Evolutionary conservation across 2,113 vertebrate species (phyloP).

Genomic region (Protomyctophum bolini): DNA sequence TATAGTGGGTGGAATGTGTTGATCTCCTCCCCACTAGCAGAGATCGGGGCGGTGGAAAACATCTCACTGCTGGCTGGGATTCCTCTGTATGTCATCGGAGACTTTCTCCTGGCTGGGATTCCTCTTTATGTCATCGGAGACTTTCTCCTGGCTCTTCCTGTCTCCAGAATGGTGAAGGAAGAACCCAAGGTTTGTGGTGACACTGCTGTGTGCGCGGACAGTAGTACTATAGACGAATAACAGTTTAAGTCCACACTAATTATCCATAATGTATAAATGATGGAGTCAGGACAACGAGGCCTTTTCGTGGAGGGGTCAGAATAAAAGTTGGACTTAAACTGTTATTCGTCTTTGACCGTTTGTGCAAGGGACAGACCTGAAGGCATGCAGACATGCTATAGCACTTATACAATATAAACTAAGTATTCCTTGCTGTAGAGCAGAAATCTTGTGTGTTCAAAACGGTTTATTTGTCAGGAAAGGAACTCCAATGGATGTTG

Average conservation of each 20-base stretch:
- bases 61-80: conserved; percentile 14
- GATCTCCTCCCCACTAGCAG: conserved; percentile 28
- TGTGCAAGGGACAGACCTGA: conserved; percentile 12
- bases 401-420: conserved; percentile 7
- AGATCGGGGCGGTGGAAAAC: conserved; percentile 13
- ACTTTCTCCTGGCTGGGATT: conserved; percentile 9
- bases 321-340: no score
- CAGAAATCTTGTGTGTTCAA: conserved; percentile 2
- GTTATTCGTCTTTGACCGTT: no score
- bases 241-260: no score
- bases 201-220: not conserved
- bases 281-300: no score
- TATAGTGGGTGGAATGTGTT: conserved; percentile 33
- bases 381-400: conserved; percentile 30
- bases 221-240: not conserved
- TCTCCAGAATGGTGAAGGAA: conserved; percentile 12
- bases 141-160: conserved; percentile 31
- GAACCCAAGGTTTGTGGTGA: not conserved
- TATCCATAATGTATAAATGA: no score
- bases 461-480: no score
- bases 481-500: no score
- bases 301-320: no score
- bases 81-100: not conserved
- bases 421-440: not conserved
- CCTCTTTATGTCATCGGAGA: not conserved